Evolutionary conservation across 2,113 vertebrate genomes (phyloP), one percentile per base, ranked within the genome.

Genomic region (Anarrhichthys ocellatus): DNA sequence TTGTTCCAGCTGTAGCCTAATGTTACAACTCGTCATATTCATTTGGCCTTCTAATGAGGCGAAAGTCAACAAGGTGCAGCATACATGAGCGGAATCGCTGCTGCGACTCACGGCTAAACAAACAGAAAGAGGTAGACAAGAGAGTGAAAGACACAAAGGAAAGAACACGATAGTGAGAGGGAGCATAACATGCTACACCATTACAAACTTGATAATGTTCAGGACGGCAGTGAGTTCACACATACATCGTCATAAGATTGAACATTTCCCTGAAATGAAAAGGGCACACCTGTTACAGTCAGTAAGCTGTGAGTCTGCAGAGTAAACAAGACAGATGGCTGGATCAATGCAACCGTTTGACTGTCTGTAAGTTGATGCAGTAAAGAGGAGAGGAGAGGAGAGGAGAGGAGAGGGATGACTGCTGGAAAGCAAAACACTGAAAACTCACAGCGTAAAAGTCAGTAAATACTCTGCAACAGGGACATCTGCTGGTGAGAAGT

Each of bases 11-110:
- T 92, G 94, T 85, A 92, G 89, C 89, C 91, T 94, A 94, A 95
- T 95, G 93, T 94, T 92, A 94, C 89, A 94, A 94, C 93, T 94
- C 88, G 91, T 96, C 94, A 95, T 91, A 93, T 95, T 94, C 90
- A 94, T 95, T 95, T 94, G 93, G 93, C 84, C 83, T 88, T 85
- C 75, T 95, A 95, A 96, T 95, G 94, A 94, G 91, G 78, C 89
- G 90, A 80, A 89, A 91, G 93, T 94, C 93, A 93, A 93, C 94
- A 94, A 91, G 89, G 90, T 91, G 87, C 92, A 87, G 86, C 89
- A 65, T 36, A 87, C 88, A 89, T 40, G 86, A 91, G 82, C 40
- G 80, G 84, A 90, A 88, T n/a, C 7, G 83, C 82, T 64, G 73
- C 75, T 40, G 74, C 18, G 4, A 42, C 40, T 82, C 64, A 11